Evolutionary conservation across 2,888 invertebrate genomes (phyloP).

Genomic region (Agrochola lychnidis): DNA sequence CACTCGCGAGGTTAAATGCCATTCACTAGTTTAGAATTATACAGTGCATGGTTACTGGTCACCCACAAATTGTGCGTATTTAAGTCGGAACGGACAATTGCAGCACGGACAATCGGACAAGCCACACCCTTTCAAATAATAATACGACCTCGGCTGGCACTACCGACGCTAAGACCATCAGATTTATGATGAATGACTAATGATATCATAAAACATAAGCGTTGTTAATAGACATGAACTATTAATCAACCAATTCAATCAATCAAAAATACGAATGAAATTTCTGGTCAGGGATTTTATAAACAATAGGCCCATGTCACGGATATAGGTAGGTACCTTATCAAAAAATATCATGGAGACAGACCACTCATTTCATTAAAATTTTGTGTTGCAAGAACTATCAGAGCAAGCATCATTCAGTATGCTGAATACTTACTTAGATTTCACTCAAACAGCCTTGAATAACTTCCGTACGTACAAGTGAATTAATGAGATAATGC

Average conservation of each 20-base stretch:
- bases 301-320: slow-evolving; percentile 5
- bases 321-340: background rate
- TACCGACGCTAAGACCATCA: slow-evolving; percentile 13
- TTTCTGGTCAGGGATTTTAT: slow-evolving; percentile 20
- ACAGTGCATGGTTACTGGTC: slow-evolving; percentile 61
- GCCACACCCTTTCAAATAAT: slow-evolving; percentile 79
- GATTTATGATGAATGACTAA: slow-evolving; percentile 38
- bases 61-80: slow-evolving; percentile 65
- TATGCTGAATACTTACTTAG: slow-evolving; percentile 16
- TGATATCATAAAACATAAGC: slow-evolving; percentile 27
- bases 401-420: background rate
- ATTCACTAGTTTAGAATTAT: slow-evolving; percentile 64
- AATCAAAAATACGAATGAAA: slow-evolving; percentile 11
- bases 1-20: slow-evolving; percentile 61
- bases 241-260: slow-evolving; percentile 46
- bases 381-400: background rate
- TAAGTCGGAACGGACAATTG: slow-evolving; percentile 52
- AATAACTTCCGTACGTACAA: slow-evolving; percentile 7
- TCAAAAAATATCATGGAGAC: background rate
- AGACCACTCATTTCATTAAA: background rate
- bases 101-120: slow-evolving; percentile 65
- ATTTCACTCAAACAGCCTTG: slow-evolving; percentile 37
- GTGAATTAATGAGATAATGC: slow-evolving; percentile 21
- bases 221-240: slow-evolving; percentile 19
- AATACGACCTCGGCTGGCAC: slow-evolving; percentile 62